Evolutionary conservation across 2,888 invertebrate genomes (phyloP).

Genomic region (Laothoe populi): DNA sequence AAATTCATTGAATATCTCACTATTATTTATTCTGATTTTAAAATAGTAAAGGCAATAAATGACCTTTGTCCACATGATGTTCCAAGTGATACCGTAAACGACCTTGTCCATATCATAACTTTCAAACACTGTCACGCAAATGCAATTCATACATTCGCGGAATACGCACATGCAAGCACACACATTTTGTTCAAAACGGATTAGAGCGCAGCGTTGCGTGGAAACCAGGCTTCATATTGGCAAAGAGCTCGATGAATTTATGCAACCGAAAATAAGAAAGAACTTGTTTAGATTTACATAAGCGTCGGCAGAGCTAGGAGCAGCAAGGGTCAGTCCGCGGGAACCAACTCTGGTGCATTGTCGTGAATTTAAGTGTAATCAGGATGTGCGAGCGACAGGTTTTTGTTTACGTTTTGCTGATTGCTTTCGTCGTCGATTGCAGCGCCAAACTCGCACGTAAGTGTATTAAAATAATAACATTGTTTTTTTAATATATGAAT

Average conservation of each 20-base stretch:
- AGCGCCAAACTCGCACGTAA: constrained; percentile 73
- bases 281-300: constrained; percentile 76
- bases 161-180: constrained; percentile 51
- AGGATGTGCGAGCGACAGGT: constrained; percentile 70
- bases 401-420: constrained; percentile 59
- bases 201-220: constrained; percentile 72
- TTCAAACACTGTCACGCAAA: constrained; percentile 37
- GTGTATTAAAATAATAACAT: constrained; percentile 39
- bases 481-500: neutral
- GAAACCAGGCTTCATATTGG: constrained; percentile 72
- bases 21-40: too few species aligned
- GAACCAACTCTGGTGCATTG: constrained; percentile 43
- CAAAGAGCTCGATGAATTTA: constrained; percentile 73
- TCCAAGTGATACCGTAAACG: constrained; percentile 1
- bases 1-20: too few species aligned
- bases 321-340: constrained; percentile 55
- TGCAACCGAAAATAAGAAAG: constrained; percentile 79
- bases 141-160: constrained; percentile 45
- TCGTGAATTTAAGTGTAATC: constrained; percentile 42
- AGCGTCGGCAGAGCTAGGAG: constrained; percentile 57
- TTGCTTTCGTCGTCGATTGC: constrained; percentile 56
- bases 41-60: too few species aligned
- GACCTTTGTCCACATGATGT: neutral
- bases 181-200: constrained; percentile 69
- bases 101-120: constrained; percentile 26